These are phyloP conservation scores for Trogon surrucura DNA, from an alignment of 2,113 vertebrate species.

Conservation along the genomic window DNA sequence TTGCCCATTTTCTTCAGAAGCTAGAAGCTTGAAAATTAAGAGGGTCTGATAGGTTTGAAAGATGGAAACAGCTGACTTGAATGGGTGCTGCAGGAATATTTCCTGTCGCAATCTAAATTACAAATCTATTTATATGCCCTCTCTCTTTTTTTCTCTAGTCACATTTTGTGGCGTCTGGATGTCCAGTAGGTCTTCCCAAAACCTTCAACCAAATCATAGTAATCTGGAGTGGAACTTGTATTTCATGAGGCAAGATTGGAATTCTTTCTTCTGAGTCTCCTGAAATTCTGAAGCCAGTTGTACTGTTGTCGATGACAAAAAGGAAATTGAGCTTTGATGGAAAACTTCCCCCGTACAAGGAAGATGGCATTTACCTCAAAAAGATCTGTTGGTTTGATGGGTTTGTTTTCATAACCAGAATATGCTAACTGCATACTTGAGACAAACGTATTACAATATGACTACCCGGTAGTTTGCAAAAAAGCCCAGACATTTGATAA, in stretches of 20 bases:
- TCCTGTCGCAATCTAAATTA: not conserved
- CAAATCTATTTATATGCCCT: accelerated
- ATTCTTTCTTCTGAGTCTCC: not conserved
- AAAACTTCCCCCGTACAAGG: not conserved
- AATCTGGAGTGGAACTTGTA: not conserved
- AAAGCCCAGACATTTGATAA: not conserved
- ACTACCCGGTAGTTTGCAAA: too few relatives aligned
- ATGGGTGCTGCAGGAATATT: not conserved
- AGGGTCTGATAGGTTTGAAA: not conserved
- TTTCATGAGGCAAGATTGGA: not conserved
- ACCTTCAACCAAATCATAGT: not conserved
- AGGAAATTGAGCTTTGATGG: not conserved
- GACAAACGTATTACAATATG: not conserved
- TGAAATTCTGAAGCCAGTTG: not conserved
- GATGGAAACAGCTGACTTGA: not conserved
- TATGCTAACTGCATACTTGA: not conserved
- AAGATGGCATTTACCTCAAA: not conserved
- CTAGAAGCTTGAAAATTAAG: not conserved
- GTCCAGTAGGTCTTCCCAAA: not conserved
- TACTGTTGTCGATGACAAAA: not conserved
- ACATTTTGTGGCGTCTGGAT: not conserved
- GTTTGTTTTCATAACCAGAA: not conserved
- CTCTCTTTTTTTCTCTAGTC: not conserved
- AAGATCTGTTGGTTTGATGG: not conserved
- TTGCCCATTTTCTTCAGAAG: not conserved